Evolutionary conservation across 37 sponge, comb jelly and placozoan species (phyloP), one percentile per base, ranked within the genome.

Genomic region (Crambe crambe): DNA sequence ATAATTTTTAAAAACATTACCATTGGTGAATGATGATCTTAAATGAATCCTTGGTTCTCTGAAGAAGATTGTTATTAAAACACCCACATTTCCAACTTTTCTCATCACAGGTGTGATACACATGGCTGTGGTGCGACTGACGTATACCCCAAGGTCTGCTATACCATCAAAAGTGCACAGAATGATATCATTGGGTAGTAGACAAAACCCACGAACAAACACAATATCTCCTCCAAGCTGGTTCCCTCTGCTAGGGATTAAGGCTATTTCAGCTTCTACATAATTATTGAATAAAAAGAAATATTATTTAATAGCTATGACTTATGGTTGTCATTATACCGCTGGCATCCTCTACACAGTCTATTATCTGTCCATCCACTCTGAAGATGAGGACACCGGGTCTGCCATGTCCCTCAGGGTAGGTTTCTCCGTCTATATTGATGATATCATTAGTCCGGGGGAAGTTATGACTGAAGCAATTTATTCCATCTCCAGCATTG

Each of bases 401-500:
- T 47, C 12, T 12, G 6, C 6, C 51, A 15, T 47, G 10, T 15
- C 51, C 12, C 51, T 47, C 51, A 47, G 51, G 51, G 12, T 47
- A 47, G 6, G 6, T 47, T 47, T 47, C 12, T 15, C 51, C 12
- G 51, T 47, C 51, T 15, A 47, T 47, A 47, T 47, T 47, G 51
- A 47, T 47, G 51, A 47, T 47, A 47, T 47, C 51, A 23, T 9
- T 21, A 8, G 63, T 61, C 25, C 6, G 25, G 6, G 63, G 15
- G 25, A 20, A 9, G 6, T 9, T 9, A 20, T 61, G 63, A 61
- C 63, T 61, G 25, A 23, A 61, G 63, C 6, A 61, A 8, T 27
- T 9, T 29, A 61, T 61, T 8, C 63, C 63, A 20, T 61, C 63
- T 61, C 25, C 63, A 61, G 63, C 63, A 61, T 61, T 61, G 30